Conservation (phyloP, 1,140 invertebrate species). For the Brachionus rotundiformis region DNA sequence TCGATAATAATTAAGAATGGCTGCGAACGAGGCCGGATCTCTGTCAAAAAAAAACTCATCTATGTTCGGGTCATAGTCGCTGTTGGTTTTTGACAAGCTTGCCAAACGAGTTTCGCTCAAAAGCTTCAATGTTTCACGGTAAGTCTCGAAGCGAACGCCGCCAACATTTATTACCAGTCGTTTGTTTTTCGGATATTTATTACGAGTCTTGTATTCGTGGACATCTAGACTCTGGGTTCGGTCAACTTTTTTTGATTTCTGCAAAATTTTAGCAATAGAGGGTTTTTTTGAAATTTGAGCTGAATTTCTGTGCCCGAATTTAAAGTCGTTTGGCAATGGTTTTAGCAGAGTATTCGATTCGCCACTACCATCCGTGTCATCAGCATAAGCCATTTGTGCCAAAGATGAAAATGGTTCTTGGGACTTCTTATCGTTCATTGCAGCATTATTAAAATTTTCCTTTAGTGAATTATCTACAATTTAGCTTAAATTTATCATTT, state of each 20-base stretch:
- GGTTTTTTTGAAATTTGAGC: background rate
- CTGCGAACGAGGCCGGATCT: conserved; percentile 96
- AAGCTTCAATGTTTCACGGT: conserved; percentile 68
- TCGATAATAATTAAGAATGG: conserved; percentile 97
- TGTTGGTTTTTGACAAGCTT: conserved; percentile 17
- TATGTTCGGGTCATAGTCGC: conserved; percentile 86
- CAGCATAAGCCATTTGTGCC: background rate
- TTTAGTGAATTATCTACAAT: background rate
- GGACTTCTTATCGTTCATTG: background rate
- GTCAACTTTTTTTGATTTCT: background rate
- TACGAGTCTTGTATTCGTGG: background rate
- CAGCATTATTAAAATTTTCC: background rate
- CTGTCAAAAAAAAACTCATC: conserved; percentile 99
- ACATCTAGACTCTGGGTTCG: background rate
- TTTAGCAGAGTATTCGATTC: background rate
- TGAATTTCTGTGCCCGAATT: background rate
- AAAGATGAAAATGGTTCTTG: background rate
- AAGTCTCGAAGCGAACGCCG: conserved; percentile 90
- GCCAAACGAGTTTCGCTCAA: conserved; percentile 29
- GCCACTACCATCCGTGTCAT: background rate
- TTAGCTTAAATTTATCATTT: conserved; percentile 9
- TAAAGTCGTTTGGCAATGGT: background rate
- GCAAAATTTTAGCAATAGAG: background rate
- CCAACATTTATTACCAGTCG: conserved; percentile 93
- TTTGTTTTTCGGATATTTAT: background rate